phyloP scores from a whole-genome alignment of 2,113 vertebrate genomes.

The Pachycephala philippinensis region DNA sequence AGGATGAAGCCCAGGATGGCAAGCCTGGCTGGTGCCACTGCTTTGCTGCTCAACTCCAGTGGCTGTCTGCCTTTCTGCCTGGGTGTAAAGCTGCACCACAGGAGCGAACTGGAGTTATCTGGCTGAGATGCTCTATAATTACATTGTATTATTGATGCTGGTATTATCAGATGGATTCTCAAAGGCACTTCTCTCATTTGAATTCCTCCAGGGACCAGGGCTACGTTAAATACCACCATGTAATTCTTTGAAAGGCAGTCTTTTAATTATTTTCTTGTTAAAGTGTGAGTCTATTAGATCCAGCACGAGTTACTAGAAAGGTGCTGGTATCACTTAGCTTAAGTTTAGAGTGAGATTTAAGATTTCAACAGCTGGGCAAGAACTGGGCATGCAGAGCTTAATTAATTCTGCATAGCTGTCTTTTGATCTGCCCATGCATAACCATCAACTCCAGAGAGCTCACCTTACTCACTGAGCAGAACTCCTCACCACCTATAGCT shows the following conservation, averaged over 20 bases:
- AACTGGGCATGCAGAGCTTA: neutral
- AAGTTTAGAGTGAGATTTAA: neutral
- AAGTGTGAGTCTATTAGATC: neutral
- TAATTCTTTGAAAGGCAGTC: neutral
- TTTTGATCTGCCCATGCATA: neutral
- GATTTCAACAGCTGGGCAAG: neutral
- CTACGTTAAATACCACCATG: neutral
- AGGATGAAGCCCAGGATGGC: neutral
- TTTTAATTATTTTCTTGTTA: neutral
- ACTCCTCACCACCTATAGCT: neutral
- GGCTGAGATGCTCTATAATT: neutral
- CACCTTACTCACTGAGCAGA: neutral
- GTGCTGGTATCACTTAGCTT: neutral
- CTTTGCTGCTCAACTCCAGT: neutral
- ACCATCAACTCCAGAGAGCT: neutral
- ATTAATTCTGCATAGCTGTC: neutral
- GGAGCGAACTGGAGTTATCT: neutral
- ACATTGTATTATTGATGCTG: neutral
- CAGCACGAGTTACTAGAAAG: neutral
- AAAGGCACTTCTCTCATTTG: neutral
- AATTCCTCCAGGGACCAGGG: neutral
- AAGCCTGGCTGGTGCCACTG: neutral
- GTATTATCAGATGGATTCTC: neutral
- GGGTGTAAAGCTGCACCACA: neutral
- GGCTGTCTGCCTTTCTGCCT: neutral